These are phyloP conservation scores for Sphyrna mokarran DNA, from an alignment of 2,113 vertebrate species.

Conservation along the genomic window DNA sequence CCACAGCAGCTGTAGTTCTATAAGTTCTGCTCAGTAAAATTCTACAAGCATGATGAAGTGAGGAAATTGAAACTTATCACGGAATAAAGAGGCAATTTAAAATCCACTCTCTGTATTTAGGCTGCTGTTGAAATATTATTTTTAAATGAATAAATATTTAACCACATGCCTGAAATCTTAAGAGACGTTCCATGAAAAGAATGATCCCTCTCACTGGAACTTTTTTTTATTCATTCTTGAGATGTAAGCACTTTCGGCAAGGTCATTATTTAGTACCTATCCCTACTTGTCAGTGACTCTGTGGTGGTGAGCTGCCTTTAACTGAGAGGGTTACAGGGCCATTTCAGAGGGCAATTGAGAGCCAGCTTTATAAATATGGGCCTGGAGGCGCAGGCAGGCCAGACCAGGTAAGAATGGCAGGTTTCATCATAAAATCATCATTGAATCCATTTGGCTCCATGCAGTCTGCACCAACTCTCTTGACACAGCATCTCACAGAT, in stretches of 20 bases:
- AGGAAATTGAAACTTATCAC: not conserved
- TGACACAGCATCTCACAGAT: too few relatives aligned
- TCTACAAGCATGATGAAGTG: not conserved
- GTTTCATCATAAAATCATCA: too few relatives aligned
- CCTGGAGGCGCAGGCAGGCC: not conserved
- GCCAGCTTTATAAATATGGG: not conserved
- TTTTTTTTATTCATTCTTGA: not conserved
- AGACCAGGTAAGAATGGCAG: too few relatives aligned
- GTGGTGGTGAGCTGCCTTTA: not conserved
- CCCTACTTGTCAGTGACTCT: not conserved
- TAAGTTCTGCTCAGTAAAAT: not conserved
- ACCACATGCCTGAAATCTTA: not conserved
- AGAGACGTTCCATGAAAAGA: not conserved
- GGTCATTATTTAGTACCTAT: not conserved
- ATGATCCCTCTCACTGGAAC: not conserved
- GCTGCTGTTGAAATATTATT: not conserved
- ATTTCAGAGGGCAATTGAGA: too few relatives aligned
- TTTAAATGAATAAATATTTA: not conserved
- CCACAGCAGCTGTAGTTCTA: not conserved
- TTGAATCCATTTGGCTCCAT: too few relatives aligned
- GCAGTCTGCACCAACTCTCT: too few relatives aligned
- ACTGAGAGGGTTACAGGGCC: not conserved
- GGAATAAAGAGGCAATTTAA: not conserved
- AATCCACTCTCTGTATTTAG: not conserved
- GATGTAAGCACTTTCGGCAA: not conserved